phyloP scores from a whole-genome alignment of 2,113 vertebrate species.

The Nanorana parkeri region DNA sequence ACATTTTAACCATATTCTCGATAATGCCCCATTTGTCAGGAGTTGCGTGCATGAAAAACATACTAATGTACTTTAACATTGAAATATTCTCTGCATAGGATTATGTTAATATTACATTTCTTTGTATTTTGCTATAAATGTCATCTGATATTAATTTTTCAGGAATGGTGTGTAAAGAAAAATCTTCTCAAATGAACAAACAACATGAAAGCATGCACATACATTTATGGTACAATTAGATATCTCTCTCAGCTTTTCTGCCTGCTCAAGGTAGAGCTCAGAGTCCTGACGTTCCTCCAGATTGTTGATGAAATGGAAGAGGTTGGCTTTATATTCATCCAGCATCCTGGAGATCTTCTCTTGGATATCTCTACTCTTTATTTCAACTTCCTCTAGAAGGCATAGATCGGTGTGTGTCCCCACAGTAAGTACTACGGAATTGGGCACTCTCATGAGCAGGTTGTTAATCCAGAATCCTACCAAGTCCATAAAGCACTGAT shows the following conservation, averaged over 20 bases:
- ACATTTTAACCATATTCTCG: no score
- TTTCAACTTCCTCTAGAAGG: slow-evolving; percentile 60
- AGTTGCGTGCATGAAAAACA: no score
- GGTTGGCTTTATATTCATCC: slow-evolving; percentile 60
- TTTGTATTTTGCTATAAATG: no score
- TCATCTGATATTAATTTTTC: no score
- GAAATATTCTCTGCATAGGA: not conserved
- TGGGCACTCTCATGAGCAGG: slow-evolving; percentile 70
- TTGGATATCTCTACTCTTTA: slow-evolving; percentile 67
- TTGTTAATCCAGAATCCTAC: slow-evolving; percentile 77
- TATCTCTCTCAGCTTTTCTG: slow-evolving; percentile 66
- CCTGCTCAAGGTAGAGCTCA: slow-evolving; percentile 64
- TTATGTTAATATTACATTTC: not conserved
- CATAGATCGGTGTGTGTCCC: slow-evolving; percentile 73
- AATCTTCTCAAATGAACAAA: not conserved
- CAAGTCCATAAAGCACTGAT: slow-evolving; percentile 65
- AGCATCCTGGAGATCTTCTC: slow-evolving; percentile 62
- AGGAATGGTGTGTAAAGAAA: no score
- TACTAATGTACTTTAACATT: not conserved
- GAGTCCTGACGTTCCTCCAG: slow-evolving; percentile 63
- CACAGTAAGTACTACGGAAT: slow-evolving; percentile 69
- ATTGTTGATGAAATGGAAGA: slow-evolving; percentile 63
- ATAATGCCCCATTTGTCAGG: no score
- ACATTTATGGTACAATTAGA: slow-evolving; percentile 60
- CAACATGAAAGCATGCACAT: slow-evolving; percentile 29